Base-by-base conservation (phyloP, 2,113 vertebrate species). In the Oostethus manadensis region DNA sequence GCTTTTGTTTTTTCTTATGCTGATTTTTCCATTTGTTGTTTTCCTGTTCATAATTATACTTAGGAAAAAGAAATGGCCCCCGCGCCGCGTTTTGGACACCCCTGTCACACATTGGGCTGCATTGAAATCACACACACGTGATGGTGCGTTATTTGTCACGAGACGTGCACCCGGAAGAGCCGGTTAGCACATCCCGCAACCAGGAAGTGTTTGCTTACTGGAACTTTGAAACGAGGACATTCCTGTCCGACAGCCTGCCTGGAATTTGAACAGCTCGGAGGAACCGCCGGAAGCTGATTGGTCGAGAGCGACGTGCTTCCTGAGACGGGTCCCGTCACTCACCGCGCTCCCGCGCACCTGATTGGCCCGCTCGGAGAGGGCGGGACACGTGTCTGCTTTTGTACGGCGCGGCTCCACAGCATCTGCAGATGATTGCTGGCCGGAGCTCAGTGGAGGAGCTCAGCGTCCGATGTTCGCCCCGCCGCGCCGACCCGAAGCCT, bases 241-340 rank as follows among this genome's bases (percentile, higher is more conserved):
- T 90, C 90, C 76, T 69, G 78, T 65, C 80, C 73, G 84, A 80
- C 89, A 87, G 79, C 85, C 85, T 82, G 88, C 86, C 75, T 77
- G 84, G 81, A 88, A 87, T 91, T 91, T 90, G 88, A 91, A 90
- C 87, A 83, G 86, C 62, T 78, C 82, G 73, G 80, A 86, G 80
- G 84, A 89, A 85, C 89, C 88, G 88, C 90, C 88, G 55, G 66
- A 23, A 46, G 83, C 74, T 85, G 74, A 97, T 95, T 96, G 93
- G 95, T 47, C 43, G 1, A 26, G 13, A 46, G 0, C 16, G 26
- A 55, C 72, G 72, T 58, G 48, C 57, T 59, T 85, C 78, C 82
- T 84, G 59, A 81, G 80, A 79, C 29, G 42, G 4, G 22, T 9
- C 7, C 40, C 81, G 91, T 89, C 91, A 88, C 64, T 93, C 91